Evolutionary conservation across 2,888 invertebrate genomes (phyloP).

Genomic region (Exocentrus adspersus): DNA sequence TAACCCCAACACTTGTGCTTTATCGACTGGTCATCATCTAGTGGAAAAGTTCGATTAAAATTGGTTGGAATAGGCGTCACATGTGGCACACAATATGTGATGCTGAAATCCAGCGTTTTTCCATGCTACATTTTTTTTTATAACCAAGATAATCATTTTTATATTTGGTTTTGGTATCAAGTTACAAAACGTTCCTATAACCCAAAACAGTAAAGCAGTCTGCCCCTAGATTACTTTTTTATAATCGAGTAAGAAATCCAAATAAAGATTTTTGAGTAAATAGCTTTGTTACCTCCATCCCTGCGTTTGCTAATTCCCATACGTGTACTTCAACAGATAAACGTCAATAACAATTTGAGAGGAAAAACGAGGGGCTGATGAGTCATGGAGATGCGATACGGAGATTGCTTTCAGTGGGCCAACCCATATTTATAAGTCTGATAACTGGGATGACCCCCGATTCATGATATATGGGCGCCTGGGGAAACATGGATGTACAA

Average conservation of each 20-base stretch:
- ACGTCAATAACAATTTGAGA: conserved; percentile 47
- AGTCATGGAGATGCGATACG: conserved; percentile 48
- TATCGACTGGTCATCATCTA: conserved; percentile 24
- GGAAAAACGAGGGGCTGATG: conserved; percentile 44
- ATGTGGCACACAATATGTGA: not conserved
- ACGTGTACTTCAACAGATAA: conserved; percentile 42
- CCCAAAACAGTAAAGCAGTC: too few species aligned
- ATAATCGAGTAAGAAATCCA: too few species aligned
- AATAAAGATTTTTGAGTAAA: too few species aligned
- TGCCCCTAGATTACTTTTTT: too few species aligned
- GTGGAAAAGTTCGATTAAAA: conserved; percentile 9
- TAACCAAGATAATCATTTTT: too few species aligned
- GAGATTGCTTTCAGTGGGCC: conserved; percentile 49
- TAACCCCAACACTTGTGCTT: conserved; percentile 29
- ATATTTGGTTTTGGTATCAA: too few species aligned
- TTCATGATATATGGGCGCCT: conserved; percentile 57
- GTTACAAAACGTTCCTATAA: too few species aligned
- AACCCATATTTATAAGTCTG: conserved; percentile 56
- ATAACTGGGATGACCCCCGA: conserved; percentile 59
- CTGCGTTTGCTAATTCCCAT: conserved; percentile 25
- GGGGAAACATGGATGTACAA: conserved; percentile 52
- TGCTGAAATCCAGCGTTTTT: not conserved
- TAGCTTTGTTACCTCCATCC: not conserved
- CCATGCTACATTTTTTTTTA: too few species aligned
- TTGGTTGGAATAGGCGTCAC: not conserved